A percentile compares a stretch with the other conserved stretches of the same genome.
Conservation (phyloP, 2,888 invertebrate species). For the Hoplodrina blanda region DNA sequence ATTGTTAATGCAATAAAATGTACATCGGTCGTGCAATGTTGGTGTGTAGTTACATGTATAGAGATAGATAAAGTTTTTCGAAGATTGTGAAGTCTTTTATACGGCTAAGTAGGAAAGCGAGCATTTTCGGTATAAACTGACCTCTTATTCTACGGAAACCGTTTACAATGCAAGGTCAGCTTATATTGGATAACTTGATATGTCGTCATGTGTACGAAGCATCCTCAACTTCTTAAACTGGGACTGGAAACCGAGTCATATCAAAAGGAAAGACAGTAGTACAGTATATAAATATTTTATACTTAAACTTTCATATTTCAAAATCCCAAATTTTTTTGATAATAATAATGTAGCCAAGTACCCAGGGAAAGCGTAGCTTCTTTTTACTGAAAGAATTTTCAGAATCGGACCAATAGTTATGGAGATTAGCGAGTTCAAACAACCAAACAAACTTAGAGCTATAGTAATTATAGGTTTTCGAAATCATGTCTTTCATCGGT, state of each 20-base stretch:
- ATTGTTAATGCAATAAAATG: constrained; percentile 72
- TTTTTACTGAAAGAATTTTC: too few relatives aligned
- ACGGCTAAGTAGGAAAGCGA: constrained; percentile 40
- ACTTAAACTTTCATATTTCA: constrained; percentile 5
- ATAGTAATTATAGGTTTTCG: too few relatives aligned
- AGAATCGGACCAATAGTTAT: too few relatives aligned
- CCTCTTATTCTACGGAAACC: not conserved
- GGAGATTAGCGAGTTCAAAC: too few relatives aligned
- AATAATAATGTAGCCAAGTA: too few relatives aligned
- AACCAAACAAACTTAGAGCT: too few relatives aligned
- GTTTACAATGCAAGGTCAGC: not conserved
- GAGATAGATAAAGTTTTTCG: constrained; percentile 62
- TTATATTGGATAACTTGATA: not conserved
- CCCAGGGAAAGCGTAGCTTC: too few relatives aligned
- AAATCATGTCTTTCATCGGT: not conserved
- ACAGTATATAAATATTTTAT: constrained; percentile 21
- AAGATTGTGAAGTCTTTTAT: constrained; percentile 50
- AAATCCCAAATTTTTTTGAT: too few relatives aligned
- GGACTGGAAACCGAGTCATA: constrained; percentile 18
- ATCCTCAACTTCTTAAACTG: constrained; percentile 42
- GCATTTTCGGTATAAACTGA: not conserved
- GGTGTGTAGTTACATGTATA: constrained; percentile 77
- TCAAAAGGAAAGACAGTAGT: constrained; percentile 8
- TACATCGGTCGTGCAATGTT: constrained; percentile 83
- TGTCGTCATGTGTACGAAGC: constrained; percentile 10